Base-by-base conservation (phyloP, 2,797 vertebrate genomes). In the Corythornis leucogaster region DNA sequence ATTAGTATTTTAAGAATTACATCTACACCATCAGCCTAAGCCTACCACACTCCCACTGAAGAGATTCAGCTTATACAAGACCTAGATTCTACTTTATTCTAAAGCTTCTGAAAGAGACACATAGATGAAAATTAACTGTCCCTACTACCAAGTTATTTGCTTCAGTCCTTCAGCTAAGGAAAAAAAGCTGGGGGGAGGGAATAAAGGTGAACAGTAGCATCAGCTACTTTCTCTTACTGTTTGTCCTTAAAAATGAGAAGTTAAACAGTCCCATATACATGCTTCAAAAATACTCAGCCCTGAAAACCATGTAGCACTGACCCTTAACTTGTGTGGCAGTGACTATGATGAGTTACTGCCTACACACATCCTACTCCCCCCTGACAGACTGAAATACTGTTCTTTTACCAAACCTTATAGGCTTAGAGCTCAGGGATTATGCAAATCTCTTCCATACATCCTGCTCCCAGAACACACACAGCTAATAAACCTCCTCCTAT, bases 401-500 rank as follows among this genome's bases (percentile, higher is more conserved):
- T 85, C 46, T 40, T 16, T 54, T 71, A 89, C 58, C 45, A 85
- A 87, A 83, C 33, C 31, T 74, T 51, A 59, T 40, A 25, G 28
- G 51, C 59, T 74, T 45, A n/a, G 74, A 81, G 74, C 33, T 42
- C 28, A 88, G 70, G 85, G 75, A 94, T 90, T 90, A 79, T n/a
- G 87, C 77, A 90, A 84, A 81, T 81, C 77, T 91, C 67, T 76
- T 82, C 85, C 55, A 76, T 73, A 90, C 78, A 88, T 79, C 78
- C 86, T 70, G 61, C 84, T 92, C 89, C 83, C 84, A 79, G 82
- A 82, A 80, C 81, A 94, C 74, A 93, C 55, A 84, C 30, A 80
- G 71, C 64, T 94, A 93, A 93, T 93, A 95, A 94, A 63, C 61
- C 81, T 87, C 69, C 82, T 87, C 77, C 63, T 81, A 45, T 70